Conservation (phyloP, 2,113 vertebrate genomes). For the Lontra canadensis region DNA sequence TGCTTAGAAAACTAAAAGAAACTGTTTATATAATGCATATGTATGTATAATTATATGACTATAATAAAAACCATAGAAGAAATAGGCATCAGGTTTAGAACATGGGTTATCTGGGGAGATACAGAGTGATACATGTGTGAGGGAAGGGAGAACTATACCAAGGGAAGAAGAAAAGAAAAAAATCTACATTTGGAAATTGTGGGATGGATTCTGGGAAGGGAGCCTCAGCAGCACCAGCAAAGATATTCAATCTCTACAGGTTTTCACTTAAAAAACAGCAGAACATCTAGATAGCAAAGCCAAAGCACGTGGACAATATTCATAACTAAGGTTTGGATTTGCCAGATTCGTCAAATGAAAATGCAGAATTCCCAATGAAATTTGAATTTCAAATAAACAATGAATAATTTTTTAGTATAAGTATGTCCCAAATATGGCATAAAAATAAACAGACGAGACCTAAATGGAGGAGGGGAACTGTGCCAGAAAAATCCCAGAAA, state of each 20-base stretch:
- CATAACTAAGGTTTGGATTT: not conserved
- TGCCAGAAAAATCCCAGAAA: conserved; percentile 34
- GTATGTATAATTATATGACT: not conserved
- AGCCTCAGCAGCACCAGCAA: not conserved
- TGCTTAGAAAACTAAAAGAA: not conserved
- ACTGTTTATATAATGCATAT: not conserved
- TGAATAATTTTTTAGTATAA: not conserved
- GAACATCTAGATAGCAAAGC: not conserved
- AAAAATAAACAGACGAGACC: not conserved
- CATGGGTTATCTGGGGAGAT: not conserved
- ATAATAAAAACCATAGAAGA: conserved; percentile 14
- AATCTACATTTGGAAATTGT: not conserved
- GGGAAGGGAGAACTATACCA: not conserved
- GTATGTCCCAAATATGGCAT: not conserved
- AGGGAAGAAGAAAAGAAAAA: not conserved
- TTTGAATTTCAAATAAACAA: not conserved
- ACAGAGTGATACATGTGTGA: not conserved
- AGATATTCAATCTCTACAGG: not conserved
- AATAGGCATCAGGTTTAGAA: not conserved
- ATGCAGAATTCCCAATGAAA: not conserved
- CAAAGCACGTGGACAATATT: conserved; percentile 4
- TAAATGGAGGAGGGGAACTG: not conserved
- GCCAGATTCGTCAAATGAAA: conserved; percentile 28
- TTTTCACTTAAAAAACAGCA: not conserved
- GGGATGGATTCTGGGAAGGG: not conserved